Percentiles rank a stretch among this genome's conserved stretches.
These are phyloP conservation scores for Typhlichthys subterraneus DNA, from an alignment of 2,797 vertebrate genomes.

Conservation along the genomic window DNA sequence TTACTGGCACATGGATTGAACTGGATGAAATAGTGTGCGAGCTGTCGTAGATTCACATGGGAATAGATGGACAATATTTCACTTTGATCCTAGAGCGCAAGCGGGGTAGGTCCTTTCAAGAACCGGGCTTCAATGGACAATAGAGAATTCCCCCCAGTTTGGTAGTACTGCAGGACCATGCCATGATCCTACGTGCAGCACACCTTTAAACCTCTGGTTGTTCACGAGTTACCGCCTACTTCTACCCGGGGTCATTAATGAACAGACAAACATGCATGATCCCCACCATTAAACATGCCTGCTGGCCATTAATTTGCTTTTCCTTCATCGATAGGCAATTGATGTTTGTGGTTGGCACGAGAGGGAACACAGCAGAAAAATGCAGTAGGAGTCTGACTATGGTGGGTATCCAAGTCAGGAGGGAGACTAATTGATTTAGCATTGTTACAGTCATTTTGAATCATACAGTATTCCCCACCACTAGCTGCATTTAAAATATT, in stretches of 20 bases:
- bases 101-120: no score
- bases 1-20: constrained; percentile 16
- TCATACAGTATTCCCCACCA: constrained; percentile 5
- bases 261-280: constrained; percentile 63
- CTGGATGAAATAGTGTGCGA: no score
- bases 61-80: no score
- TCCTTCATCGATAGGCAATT: constrained; percentile 65
- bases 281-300: constrained; percentile 61
- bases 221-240: not conserved
- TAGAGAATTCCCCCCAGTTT: no score
- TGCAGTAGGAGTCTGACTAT: not conserved
- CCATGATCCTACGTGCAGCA: constrained; percentile 3
- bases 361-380: not conserved
- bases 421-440: constrained; percentile 8
- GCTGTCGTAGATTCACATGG: no score
- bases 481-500: constrained; percentile 31
- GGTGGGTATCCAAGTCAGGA: constrained; percentile 2
- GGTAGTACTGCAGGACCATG: no score
- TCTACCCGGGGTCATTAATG: constrained; percentile 48
- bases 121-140: no score
- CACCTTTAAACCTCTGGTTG: not conserved
- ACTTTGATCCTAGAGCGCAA: no score
- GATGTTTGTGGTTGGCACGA: constrained; percentile 38
- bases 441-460: constrained; percentile 4
- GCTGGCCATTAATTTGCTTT: constrained; percentile 58